Evolutionary conservation across 2,797 vertebrate species (phyloP).

Genomic region (Mastacembelus armatus): DNA sequence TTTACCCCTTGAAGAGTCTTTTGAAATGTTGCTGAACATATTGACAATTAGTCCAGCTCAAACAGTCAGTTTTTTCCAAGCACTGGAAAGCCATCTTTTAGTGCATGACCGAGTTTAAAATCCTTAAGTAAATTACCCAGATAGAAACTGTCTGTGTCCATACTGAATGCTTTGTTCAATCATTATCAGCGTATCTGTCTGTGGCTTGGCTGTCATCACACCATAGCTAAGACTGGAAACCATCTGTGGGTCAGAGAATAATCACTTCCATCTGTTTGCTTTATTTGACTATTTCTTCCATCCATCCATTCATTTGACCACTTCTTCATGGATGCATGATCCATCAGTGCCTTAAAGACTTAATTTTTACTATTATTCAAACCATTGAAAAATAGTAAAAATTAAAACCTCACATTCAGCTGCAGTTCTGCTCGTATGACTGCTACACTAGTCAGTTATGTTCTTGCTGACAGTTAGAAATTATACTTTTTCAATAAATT

Average conservation of each 20-base stretch:
- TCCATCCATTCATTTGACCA: conserved; percentile 1
- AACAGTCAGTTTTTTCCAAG: conserved; percentile 4
- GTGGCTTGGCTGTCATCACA: conserved; percentile 47
- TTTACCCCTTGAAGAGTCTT: background rate
- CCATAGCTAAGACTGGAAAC: conserved; percentile 37
- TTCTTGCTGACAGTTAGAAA: conserved; percentile 43
- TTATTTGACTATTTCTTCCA: conserved; percentile 20
- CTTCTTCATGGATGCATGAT: background rate
- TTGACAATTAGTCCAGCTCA: background rate
- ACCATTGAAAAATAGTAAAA: too few species aligned
- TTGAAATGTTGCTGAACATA: conserved; percentile 47
- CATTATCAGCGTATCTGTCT: conserved; percentile 55
- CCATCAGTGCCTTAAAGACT: background rate
- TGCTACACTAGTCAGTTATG: conserved; percentile 40
- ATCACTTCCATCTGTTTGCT: conserved; percentile 59
- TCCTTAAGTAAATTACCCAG: conserved; percentile 59
- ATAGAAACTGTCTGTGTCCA: conserved; percentile 54
- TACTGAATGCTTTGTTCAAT: conserved; percentile 51
- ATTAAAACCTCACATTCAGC: conserved; percentile 26
- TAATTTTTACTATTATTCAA: background rate
- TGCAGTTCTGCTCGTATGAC: conserved; percentile 7
- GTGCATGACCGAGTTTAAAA: conserved; percentile 44
- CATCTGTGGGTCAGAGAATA: conserved; percentile 59
- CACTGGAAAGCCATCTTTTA: conserved; percentile 21
- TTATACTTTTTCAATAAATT: conserved; percentile 56